phyloP scores from a whole-genome alignment of 2,888 invertebrate genomes.

The Dicyrtoma fusca region DNA sequence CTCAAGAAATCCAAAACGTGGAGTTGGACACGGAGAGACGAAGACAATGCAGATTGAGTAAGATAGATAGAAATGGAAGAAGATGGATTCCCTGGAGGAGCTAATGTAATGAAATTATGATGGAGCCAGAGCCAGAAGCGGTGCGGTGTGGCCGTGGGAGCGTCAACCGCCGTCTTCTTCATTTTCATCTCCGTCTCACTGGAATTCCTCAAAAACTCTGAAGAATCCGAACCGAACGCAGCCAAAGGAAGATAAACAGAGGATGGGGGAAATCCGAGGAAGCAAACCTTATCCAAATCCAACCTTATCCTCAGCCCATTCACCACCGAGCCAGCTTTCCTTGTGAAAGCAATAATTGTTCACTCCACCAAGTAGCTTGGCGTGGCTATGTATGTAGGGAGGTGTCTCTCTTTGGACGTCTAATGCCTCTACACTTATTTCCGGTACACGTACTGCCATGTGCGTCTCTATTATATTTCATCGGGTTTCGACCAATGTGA shows the following conservation, averaged over 20 bases:
- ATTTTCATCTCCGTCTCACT: conserved; percentile 29
- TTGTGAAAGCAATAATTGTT: too few species aligned
- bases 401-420: not conserved
- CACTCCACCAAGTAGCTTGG: too few species aligned
- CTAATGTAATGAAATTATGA: conserved; percentile 31
- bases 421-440: too few species aligned
- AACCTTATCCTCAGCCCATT: not conserved
- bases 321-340: too few species aligned
- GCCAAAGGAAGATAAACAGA: too few species aligned
- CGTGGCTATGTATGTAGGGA: too few species aligned
- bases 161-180: conserved; percentile 19
- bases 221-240: not conserved
- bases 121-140: conserved; percentile 11
- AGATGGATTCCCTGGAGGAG: conserved; percentile 26
- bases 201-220: conserved; percentile 23
- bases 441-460: too few species aligned
- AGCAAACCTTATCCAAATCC: too few species aligned
- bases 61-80: conserved; percentile 14
- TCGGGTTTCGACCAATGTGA: too few species aligned
- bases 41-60: conserved; percentile 1
- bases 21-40: not conserved
- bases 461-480: too few species aligned
- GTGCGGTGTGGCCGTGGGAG: conserved; percentile 6
- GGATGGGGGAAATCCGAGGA: too few species aligned
- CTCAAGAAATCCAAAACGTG: not conserved